Conservation (phyloP, 1,140 invertebrate genomes). For the Aradophagus sp. region DNA sequence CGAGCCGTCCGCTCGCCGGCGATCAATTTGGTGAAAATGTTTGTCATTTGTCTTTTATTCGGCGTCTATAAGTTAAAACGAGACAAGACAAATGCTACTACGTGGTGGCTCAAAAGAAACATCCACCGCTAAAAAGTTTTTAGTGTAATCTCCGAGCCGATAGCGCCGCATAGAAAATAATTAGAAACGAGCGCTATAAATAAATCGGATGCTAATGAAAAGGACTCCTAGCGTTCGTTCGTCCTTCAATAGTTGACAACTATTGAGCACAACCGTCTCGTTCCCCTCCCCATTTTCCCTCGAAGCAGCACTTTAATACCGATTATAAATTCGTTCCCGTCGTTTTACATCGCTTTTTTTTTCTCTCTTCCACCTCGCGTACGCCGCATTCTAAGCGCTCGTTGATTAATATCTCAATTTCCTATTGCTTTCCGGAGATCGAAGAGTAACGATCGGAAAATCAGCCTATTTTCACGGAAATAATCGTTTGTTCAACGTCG, state of each 20-base stretch:
- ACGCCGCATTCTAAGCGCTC: constrained; percentile 14
- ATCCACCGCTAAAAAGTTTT: constrained; percentile 44
- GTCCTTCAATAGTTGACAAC: constrained; percentile 17
- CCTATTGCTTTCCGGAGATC: constrained; percentile 39
- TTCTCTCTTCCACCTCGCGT: too few relatives aligned
- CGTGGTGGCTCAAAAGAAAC: constrained; percentile 8
- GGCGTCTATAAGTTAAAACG: constrained; percentile 7
- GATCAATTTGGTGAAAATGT: constrained; percentile 19
- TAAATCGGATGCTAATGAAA: constrained; percentile 43
- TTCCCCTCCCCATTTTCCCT: constrained; percentile 35
- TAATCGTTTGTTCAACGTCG: too few relatives aligned
- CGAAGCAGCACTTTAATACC: constrained; percentile 37
- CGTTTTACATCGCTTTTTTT: not conserved
- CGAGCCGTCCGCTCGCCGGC: too few relatives aligned
- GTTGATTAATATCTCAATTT: constrained; percentile 51
- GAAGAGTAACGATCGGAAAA: too few relatives aligned
- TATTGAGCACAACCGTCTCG: not conserved
- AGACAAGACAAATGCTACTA: constrained; percentile 9
- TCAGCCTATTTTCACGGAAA: too few relatives aligned
- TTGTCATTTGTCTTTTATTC: constrained; percentile 29
- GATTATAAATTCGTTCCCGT: constrained; percentile 27
- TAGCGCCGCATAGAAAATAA: constrained; percentile 37
- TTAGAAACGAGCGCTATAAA: constrained; percentile 33
- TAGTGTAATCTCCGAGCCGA: constrained; percentile 30
- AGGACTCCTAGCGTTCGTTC: constrained; percentile 2